phyloP scores from a whole-genome alignment of 2,888 invertebrate species.

The Chironomus riparius region DNA sequence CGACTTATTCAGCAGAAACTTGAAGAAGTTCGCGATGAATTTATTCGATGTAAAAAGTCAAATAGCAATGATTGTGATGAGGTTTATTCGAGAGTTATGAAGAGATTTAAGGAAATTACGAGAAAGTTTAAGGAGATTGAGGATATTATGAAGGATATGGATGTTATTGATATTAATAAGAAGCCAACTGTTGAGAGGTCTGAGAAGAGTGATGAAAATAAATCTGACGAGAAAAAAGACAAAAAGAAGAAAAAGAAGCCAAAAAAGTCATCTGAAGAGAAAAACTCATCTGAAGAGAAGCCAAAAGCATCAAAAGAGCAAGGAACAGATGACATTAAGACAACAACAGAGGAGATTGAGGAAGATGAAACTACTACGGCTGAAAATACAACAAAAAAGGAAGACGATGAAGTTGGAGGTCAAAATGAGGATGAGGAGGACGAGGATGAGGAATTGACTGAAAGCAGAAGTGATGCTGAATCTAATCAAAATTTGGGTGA shows the following conservation, averaged over 20 bases:
- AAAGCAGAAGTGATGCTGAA: too few species aligned
- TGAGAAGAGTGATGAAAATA: background rate
- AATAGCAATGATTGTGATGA: background rate
- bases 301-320: background rate
- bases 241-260: conserved; percentile 1
- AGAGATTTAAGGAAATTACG: conserved; percentile 9
- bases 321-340: too few species aligned
- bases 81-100: conserved; percentile 10
- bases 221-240: background rate
- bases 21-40: conserved; percentile 3
- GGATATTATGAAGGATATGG: conserved; percentile 2
- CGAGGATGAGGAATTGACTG: too few species aligned
- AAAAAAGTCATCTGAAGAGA: background rate
- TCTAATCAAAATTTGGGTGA: too few species aligned
- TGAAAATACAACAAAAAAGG: too few species aligned
- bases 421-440: too few species aligned
- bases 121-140: conserved; percentile 21
- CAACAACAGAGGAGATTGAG: too few species aligned
- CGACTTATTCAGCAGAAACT: background rate
- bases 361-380: too few species aligned
- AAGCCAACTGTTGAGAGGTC: background rate
- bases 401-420: too few species aligned
- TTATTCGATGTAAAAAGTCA: conserved; percentile 13
- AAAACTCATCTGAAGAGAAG: conserved; percentile 1
- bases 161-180: background rate